These are phyloP conservation scores for Heliopora coerulea DNA, from an alignment of 92 coral and sea anemone species.

Conservation along the genomic window DNA sequence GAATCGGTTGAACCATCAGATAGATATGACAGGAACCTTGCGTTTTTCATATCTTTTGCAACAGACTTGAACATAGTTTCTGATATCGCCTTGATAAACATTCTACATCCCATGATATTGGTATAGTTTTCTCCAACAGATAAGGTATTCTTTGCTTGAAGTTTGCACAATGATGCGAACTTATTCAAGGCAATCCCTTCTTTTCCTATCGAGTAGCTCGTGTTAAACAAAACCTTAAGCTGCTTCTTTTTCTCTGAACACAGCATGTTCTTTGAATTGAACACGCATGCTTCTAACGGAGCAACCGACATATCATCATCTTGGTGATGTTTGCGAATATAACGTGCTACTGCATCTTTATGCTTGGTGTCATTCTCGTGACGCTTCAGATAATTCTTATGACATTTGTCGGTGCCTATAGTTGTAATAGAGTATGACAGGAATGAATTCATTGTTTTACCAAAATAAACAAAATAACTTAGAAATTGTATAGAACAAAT, in stretches of 20 bases:
- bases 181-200: slow-evolving; percentile 2
- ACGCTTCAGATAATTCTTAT: no score
- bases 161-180: background rate
- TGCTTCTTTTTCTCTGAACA: slow-evolving; percentile 3
- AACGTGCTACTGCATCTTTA: slow-evolving; percentile 6
- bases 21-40: no score
- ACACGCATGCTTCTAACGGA: slow-evolving; percentile 5
- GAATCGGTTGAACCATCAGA: no score
- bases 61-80: no score
- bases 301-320: background rate
- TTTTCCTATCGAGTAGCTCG: background rate
- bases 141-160: background rate
- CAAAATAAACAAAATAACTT: no score
- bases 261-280: background rate
- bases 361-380: background rate
- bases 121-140: slow-evolving; percentile 1
- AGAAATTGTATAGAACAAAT: no score
- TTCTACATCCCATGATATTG: no score
- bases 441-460: no score
- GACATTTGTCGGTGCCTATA: no score
- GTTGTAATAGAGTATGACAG: no score
- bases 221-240: background rate
- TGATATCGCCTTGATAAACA: no score
- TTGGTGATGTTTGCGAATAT: background rate
- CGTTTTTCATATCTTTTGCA: no score